Conservation (phyloP, 1,140 invertebrate genomes). For the Ruditapes philippinarum region DNA sequence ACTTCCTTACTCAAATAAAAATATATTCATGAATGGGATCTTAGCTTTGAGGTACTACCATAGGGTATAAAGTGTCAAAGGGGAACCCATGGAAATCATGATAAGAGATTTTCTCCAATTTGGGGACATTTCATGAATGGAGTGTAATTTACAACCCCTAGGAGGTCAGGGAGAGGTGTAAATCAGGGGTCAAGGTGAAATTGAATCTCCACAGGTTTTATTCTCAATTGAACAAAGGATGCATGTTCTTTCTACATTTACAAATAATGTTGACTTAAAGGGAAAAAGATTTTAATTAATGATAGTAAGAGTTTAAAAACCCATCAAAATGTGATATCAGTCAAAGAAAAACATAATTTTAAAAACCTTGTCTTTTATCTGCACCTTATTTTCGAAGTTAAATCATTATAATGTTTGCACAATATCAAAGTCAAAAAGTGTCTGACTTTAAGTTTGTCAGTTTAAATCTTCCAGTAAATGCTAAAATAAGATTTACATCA, state of each 20-base stretch:
- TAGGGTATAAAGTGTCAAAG: constrained; percentile 9
- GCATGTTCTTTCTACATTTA: neutral
- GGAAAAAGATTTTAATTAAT: constrained; percentile 9
- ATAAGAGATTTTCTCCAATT: constrained; percentile 24
- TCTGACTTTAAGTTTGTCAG: no score
- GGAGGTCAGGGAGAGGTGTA: neutral
- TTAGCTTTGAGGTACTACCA: neutral
- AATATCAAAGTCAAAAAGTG: no score
- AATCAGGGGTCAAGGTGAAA: constrained; percentile 36
- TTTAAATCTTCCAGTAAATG: no score
- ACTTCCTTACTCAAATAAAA: constrained; percentile 37
- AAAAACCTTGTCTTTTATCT: no score
- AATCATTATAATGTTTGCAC: no score
- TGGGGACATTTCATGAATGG: constrained; percentile 11
- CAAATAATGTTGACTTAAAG: neutral
- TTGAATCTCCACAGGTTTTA: neutral
- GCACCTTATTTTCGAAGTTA: no score
- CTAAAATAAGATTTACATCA: no score
- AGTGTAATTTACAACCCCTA: constrained; percentile 27
- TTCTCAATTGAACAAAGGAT: neutral
- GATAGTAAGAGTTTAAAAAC: no score
- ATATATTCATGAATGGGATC: constrained; percentile 5
- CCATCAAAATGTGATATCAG: no score
- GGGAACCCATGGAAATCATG: neutral
- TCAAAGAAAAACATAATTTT: no score